Percentiles rank a stretch among this genome's conserved stretches.
These are phyloP conservation scores for Apotomis capreana DNA, from an alignment of 2,888 invertebrate species.

Conservation along the genomic window DNA sequence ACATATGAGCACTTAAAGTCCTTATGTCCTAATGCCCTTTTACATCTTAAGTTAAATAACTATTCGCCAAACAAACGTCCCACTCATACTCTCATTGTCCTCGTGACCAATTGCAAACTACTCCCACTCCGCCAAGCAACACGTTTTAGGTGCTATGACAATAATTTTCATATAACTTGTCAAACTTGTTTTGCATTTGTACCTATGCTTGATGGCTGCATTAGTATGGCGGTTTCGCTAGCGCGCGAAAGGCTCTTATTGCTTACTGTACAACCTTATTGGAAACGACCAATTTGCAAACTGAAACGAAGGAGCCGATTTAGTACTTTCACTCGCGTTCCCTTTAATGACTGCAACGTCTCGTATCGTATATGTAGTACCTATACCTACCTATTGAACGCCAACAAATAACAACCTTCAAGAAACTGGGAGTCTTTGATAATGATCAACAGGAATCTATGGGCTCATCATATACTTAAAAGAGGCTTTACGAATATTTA, in stretches of 20 bases:
- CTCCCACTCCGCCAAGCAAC: conserved; percentile 49
- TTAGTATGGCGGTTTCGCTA: not conserved
- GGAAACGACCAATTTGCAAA: conserved; percentile 32
- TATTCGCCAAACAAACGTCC: conserved; percentile 64
- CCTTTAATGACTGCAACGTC: not conserved
- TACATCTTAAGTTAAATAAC: conserved; percentile 26
- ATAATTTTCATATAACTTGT: conserved; percentile 36
- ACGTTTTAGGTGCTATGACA: conserved; percentile 34
- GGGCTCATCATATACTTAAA: too few species aligned
- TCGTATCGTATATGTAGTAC: too few species aligned
- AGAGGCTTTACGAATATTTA: not conserved
- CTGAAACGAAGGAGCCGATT: conserved; percentile 6
- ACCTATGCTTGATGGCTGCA: conserved; percentile 8
- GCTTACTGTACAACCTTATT: conserved; percentile 9
- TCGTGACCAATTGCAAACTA: conserved; percentile 55
- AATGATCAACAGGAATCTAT: too few species aligned
- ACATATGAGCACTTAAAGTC: not conserved
- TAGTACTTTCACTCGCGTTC: conserved; percentile 28
- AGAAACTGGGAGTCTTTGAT: too few species aligned
- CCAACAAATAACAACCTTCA: too few species aligned
- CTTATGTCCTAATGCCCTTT: conserved; percentile 2
- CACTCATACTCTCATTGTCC: conserved; percentile 63
- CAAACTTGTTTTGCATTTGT: conserved; percentile 32
- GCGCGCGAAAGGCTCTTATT: conserved; percentile 5
- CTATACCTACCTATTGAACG: too few species aligned